phyloP scores from a whole-genome alignment of 2,113 vertebrate genomes.

The Tachycineta bicolor region DNA sequence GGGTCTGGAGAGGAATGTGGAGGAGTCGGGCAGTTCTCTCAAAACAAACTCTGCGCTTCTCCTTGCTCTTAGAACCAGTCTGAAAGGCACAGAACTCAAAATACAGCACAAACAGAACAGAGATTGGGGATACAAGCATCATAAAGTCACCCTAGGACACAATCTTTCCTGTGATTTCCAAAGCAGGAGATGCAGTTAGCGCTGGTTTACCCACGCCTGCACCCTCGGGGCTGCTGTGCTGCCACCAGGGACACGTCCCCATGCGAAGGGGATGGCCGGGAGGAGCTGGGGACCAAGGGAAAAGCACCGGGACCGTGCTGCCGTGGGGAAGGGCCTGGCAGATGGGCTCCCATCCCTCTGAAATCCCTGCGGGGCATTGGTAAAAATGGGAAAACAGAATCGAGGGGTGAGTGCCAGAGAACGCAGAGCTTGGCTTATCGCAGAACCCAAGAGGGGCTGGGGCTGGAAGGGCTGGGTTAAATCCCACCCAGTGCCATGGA shows the following conservation, averaged over 20 bases:
- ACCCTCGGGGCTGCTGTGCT: not conserved
- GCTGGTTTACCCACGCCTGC: not conserved
- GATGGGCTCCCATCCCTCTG: not conserved
- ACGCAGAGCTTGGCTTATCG: rapidly evolving
- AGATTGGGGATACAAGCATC: too few species aligned
- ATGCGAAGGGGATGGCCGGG: rapidly evolving
- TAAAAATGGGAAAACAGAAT: not conserved
- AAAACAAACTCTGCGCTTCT: too few species aligned
- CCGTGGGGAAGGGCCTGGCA: not conserved
- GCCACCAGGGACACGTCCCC: not conserved
- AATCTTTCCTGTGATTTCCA: not conserved
- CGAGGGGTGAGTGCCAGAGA: not conserved
- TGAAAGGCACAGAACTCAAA: too few species aligned
- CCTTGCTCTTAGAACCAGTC: too few species aligned
- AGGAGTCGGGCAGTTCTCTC: too few species aligned
- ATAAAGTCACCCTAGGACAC: too few species aligned
- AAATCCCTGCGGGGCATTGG: rapidly evolving
- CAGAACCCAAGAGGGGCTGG: too few species aligned
- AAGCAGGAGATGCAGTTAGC: not conserved
- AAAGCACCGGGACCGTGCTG: rapidly evolving
- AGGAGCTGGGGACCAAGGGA: not conserved
- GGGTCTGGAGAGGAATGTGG: too few species aligned
- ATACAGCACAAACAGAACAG: too few species aligned
- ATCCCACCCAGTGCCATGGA: not conserved
- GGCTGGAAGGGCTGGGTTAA: not conserved